These are phyloP conservation scores for Girardinus metallicus DNA, from an alignment of 2,797 vertebrate species.

Conservation along the genomic window DNA sequence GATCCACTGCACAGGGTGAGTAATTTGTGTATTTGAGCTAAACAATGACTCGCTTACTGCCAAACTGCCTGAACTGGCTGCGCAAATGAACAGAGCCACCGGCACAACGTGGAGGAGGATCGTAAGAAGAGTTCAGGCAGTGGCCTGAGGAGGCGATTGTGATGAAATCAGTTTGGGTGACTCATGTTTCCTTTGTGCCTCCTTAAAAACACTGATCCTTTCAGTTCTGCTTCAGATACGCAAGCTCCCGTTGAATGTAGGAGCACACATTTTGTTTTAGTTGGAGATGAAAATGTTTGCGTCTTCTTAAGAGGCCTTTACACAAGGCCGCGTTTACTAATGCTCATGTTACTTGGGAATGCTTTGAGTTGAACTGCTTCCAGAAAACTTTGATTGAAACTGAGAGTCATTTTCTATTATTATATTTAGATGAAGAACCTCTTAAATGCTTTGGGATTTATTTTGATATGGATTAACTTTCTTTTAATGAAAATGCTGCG, in stretches of 20 bases:
- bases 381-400: neutral
- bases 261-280: neutral
- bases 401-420: neutral
- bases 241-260: neutral
- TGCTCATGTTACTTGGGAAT: neutral
- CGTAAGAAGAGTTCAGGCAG: neutral
- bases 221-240: neutral
- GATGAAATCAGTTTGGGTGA: slow-evolving; percentile 24
- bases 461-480: neutral
- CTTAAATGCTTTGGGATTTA: neutral
- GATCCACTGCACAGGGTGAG: slow-evolving; percentile 88
- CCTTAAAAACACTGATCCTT: slow-evolving; percentile 1
- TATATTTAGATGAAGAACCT: neutral
- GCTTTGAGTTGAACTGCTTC: neutral
- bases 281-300: neutral
- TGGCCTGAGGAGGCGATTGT: slow-evolving; percentile 4
- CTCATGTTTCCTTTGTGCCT: slow-evolving; percentile 41
- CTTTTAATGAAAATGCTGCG: neutral
- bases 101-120: neutral
- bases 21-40: neutral
- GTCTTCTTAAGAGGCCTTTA: neutral
- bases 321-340: neutral
- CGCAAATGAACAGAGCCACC: slow-evolving; percentile 1
- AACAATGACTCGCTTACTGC: neutral
- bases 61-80: neutral